phyloP scores from a whole-genome alignment of 2,113 vertebrate genomes.

The Oncorhynchus masou region DNA sequence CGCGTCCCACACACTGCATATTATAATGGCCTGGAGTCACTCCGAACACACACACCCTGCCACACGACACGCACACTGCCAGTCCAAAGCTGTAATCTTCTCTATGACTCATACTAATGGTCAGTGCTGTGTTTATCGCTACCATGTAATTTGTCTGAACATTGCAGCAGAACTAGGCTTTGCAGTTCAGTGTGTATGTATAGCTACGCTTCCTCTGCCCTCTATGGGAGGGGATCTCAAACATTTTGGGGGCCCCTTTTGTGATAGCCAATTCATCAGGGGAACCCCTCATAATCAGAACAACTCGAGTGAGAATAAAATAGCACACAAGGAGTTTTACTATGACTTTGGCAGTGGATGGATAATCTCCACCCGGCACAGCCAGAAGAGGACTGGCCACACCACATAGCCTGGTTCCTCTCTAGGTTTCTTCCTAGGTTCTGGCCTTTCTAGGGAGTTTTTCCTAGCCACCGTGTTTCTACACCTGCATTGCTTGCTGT shows the following conservation, averaged over 20 bases:
- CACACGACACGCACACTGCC: slow-evolving; percentile 25
- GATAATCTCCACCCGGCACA: too few relatives aligned
- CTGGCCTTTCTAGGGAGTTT: too few relatives aligned
- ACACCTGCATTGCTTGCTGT: too few relatives aligned
- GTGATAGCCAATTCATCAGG: too few relatives aligned
- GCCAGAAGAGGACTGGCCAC: too few relatives aligned
- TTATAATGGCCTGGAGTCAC: slow-evolving; percentile 71
- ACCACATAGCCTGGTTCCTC: too few relatives aligned
- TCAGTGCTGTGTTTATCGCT: slow-evolving; percentile 38
- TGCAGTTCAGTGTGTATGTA: slow-evolving; percentile 28
- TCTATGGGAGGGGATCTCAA: too few relatives aligned
- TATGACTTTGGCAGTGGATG: too few relatives aligned
- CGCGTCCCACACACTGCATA: slow-evolving; percentile 13
- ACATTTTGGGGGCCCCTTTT: too few relatives aligned
- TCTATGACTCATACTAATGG: slow-evolving; percentile 55
- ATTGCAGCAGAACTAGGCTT: slow-evolving; percentile 21
- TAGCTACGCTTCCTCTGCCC: background rate
- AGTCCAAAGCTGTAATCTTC: slow-evolving; percentile 23
- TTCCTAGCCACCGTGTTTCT: too few relatives aligned
- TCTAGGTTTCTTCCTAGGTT: too few relatives aligned
- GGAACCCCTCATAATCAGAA: background rate
- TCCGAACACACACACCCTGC: slow-evolving; percentile 57
- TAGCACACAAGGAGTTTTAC: background rate
- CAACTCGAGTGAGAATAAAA: background rate
- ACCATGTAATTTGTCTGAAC: slow-evolving; percentile 50